Conservation (phyloP, 2,113 vertebrate species). For the Hypocryptadius cinnamomeus region DNA sequence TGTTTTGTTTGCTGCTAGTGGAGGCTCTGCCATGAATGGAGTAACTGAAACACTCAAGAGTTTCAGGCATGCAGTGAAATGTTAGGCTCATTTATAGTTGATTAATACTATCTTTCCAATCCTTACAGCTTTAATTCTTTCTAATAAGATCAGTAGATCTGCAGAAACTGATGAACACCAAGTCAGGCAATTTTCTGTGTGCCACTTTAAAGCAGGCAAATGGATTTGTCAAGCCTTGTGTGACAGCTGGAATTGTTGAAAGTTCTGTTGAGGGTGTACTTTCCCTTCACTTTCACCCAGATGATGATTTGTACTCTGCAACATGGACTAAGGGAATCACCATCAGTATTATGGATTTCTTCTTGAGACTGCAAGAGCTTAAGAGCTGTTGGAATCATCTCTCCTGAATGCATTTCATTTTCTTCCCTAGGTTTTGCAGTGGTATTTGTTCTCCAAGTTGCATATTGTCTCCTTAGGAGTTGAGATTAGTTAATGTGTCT, state of each 20-base stretch:
- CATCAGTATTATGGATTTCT: not conserved
- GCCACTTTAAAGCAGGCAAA: not conserved
- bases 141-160: not conserved
- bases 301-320: not conserved
- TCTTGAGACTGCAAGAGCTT: not conserved
- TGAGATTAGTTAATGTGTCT: not conserved
- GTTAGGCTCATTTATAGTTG: not conserved
- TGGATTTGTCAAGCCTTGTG: not conserved
- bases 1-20: not conserved
- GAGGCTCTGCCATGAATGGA: not conserved
- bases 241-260: not conserved
- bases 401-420: not conserved
- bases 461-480: not conserved
- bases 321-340: not conserved
- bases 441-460: not conserved
- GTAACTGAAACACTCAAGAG: not conserved
- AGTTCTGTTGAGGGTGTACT: not conserved
- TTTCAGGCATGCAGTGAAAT: not conserved
- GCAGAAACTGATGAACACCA: not conserved
- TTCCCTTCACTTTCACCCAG: not conserved
- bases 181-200: not conserved
- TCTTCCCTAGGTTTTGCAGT: not conserved
- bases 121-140: not conserved
- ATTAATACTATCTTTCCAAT: not conserved
- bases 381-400: not conserved